Base-by-base conservation (phyloP, 2,797 vertebrate genomes). In the Synanceia verrucosa region DNA sequence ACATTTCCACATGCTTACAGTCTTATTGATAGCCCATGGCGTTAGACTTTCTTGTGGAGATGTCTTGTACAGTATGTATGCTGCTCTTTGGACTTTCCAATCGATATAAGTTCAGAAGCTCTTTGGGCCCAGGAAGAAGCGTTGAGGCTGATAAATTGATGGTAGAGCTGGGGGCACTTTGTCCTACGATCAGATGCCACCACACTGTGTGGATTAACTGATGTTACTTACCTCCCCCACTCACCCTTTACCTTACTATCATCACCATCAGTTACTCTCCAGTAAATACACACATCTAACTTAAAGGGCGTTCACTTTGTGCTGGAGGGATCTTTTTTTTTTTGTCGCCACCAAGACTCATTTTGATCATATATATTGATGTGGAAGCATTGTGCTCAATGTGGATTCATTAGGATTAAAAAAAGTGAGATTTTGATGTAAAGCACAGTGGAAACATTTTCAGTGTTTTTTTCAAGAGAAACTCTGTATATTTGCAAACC, bases 371-470 rank as follows among this genome's bases (percentile, higher is more conserved):
- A 33, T 48, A 39, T 88, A 58, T 85, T 70, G 78, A 76, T 75
- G 78, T 82, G 73, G 65, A 86, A 66, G 62, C 70, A 61, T 79
- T 79, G 81, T 88, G 60, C 63, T 84, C 73, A 28, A 16, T 77
- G 73, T 88, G 78, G 62, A 70, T 71, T 86, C 48, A 68, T 78
- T 76, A 28, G n/a, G 73, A 76, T 68, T 33, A 24, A 55, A 67
- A 79, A 70, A 19, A 34, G 43, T 65, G 43, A 69, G 23, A 67
- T 73, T 78, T 89, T 69, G 36, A 75, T 81, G 83, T 85, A 56
- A 68, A 43, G 36, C 74, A 64, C 73, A 79, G 29, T 73, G 66
- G 55, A 85, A 86, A 74, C 36, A 52, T 67, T 70, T 47, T 59
- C 19, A 41, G 53, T 81, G 44, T 73, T 76, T 37, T 57, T 60